phyloP scores from a whole-genome alignment of 2,888 invertebrate species.

The Drosophila fulvimacula region DNA sequence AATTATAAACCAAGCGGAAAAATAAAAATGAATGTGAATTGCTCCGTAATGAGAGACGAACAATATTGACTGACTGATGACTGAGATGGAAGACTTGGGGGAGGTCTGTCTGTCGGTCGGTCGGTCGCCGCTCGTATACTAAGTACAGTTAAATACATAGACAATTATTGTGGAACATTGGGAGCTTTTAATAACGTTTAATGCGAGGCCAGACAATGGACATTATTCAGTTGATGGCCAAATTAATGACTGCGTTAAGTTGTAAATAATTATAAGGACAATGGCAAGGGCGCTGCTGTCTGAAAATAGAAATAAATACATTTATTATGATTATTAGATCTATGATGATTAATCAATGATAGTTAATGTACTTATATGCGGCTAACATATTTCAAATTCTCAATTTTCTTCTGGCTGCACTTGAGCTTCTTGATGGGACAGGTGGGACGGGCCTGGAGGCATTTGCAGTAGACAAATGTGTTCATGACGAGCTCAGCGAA shows the following conservation, averaged over 20 bases:
- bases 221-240: constrained; percentile 35
- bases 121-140: background rate
- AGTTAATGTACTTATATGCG: constrained; percentile 16
- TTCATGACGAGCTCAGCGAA: constrained; percentile 71
- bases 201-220: constrained; percentile 21
- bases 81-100: background rate
- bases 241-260: constrained; percentile 37
- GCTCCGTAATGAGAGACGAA: constrained; percentile 9
- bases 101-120: background rate
- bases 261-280: background rate
- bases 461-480: constrained; percentile 74
- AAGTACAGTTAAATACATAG: constrained; percentile 10
- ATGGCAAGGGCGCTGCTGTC: background rate
- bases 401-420: constrained; percentile 41
- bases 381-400: constrained; percentile 52
- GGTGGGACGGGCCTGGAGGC: constrained; percentile 50
- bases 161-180: constrained; percentile 16
- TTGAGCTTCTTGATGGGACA: constrained; percentile 66
- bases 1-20: constrained; percentile 7
- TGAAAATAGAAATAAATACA: background rate
- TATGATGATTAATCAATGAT: background rate
- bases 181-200: constrained; percentile 15
- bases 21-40: constrained; percentile 5
- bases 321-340: background rate
- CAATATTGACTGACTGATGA: constrained; percentile 13